Evolutionary conservation across 2,797 vertebrate species (phyloP), one percentile per base, ranked within the genome.

Genomic region (Darevskia mixta): DNA sequence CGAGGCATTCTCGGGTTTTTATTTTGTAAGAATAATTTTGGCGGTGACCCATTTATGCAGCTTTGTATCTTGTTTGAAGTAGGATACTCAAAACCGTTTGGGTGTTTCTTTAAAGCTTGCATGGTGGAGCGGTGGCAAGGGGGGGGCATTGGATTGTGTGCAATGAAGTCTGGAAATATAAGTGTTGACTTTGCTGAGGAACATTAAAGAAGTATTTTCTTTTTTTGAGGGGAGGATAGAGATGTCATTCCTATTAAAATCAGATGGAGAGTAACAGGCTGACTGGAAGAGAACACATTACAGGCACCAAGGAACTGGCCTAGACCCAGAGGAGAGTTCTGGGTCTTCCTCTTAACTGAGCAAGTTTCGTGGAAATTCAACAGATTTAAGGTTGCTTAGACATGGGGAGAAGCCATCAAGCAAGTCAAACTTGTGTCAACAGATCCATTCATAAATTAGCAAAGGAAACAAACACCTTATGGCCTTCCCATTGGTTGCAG

Each of bases 221-320:
- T 79, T 86, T 89, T 27, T 38, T 18, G 32, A 83, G 86, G 78
- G 32, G 32, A 71, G 8, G 69, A 76, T 15, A 45, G 45, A 86
- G 9, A 80, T 66, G 29, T 79, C 17, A 83, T 92, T 79, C 76
- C 43, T 45, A 77, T 5, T 58, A 64, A 66, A 75, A 90, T 88
- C 88, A 20, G 8, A 87, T 75, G 41, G 86, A 87, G 92, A 92
- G 1, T 32, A 87, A 72, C 1, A 41, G 83, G 86, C 85, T 43
- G 85, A 25, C 23, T 83, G 79, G 83, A 25, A 77, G 49, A 75
- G 17, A 89, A 18, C 0, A 82, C 82, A 79, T 5, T 69, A 17
- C 11, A 41, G 25, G 73, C 41, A 43, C 72, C 61, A 73, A 73
- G 32, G 35, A 73, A 18, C 18, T 58, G 41, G 73, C 66, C 27